Percentiles rank a stretch among this genome's conserved stretches.
Evolutionary conservation across 2,113 vertebrate species (phyloP).

Genomic region (Malurus cyaneus): DNA sequence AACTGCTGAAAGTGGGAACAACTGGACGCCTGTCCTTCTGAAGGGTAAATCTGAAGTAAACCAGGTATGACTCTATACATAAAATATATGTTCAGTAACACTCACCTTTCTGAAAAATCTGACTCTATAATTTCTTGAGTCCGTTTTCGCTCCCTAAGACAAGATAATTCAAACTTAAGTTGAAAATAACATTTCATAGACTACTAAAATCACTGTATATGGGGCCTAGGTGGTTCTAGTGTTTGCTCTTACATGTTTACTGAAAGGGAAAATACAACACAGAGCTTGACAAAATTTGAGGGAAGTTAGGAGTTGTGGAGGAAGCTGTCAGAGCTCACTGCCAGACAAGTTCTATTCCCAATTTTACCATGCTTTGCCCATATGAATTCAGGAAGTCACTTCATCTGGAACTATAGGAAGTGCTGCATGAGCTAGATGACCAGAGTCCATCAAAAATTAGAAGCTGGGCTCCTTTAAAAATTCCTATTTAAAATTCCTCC

Average conservation of each 20-base stretch:
- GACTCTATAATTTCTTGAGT: constrained; percentile 84
- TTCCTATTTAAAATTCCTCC: background rate
- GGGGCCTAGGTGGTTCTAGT: background rate
- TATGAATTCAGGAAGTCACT: background rate
- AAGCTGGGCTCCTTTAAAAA: background rate
- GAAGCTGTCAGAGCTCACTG: background rate
- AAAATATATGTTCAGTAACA: background rate
- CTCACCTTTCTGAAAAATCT: constrained; percentile 86
- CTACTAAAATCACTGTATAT: background rate
- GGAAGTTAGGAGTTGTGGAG: background rate
- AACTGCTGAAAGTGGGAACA: background rate
- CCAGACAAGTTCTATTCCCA: background rate
- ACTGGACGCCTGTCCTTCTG: background rate
- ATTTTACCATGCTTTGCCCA: background rate
- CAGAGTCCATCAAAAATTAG: background rate
- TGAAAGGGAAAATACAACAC: background rate
- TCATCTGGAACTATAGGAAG: background rate
- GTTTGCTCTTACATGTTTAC: background rate
- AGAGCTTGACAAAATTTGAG: background rate
- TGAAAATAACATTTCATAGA: background rate
- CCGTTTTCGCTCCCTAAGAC: constrained; percentile 82
- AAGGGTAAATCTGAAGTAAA: background rate
- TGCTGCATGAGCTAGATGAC: background rate
- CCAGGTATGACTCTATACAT: background rate
- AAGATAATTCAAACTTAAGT: constrained; percentile 47